Base-by-base conservation (phyloP, 2,113 vertebrate species). In the Gallinago paraguaiae region DNA sequence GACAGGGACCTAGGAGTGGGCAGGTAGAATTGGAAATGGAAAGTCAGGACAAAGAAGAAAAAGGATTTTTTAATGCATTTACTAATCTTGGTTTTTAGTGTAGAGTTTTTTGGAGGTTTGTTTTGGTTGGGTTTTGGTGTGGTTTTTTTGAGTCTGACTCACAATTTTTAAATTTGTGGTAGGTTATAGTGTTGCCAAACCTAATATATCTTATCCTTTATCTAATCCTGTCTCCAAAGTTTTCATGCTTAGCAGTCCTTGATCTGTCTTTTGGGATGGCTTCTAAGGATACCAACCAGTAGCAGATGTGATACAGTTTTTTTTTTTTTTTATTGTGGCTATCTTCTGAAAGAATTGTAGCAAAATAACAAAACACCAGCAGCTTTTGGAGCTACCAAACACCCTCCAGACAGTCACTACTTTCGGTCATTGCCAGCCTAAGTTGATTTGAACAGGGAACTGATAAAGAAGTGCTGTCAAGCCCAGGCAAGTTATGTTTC, bases 261-360 rank as follows among this genome's bases (percentile, higher is more conserved):
- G 76, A 86, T 95, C 76, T 93, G 33, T 71, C 82, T 92, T 95
- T 86, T 95, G 92, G 64, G 90, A 88, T 93, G 71, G 68, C 90
- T 94, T 95, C 88, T 91, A 92, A 96, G 90, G 83, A 93, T 63
- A 92, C 53, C 93, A 96, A 93, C 74, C 81, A 91, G 95, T 87
- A 91, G 95, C 83, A 95, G 86, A 97, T 93, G 88, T 77, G 85
- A 88, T 50, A 39, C 15, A 31, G 39, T 19, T 33, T 43, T 43
- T 59, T 79, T 68, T 74, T 33, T 43, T 65, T 68, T 79, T 68
- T 74, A 67, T 75, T 48, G 56, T 43, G 61, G 50, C 69, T 67
- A 69, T 68, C 74, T 88, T 88, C 72, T 91, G 69, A 92, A 95
- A 96, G 30, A 50, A 72, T 35, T 81, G 69, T 31, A 92, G n/a